Conservation (phyloP, 92 coral and sea anemone species). For the Meandrina meandrites region DNA sequence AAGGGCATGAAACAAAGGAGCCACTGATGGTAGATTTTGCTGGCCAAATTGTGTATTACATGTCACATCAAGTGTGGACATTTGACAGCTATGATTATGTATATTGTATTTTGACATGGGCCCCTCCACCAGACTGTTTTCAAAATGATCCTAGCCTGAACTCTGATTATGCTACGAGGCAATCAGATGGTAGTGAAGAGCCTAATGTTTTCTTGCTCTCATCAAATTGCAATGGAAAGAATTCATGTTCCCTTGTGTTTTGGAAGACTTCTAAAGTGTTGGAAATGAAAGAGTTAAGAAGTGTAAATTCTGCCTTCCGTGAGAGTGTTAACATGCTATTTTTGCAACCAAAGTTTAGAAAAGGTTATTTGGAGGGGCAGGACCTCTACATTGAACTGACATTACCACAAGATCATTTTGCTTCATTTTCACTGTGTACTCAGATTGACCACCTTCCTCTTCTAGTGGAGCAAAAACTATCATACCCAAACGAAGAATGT, state of each 20-base stretch:
- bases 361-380: not conserved
- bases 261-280: not conserved
- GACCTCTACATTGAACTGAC: constrained; percentile 15
- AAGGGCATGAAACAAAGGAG: not conserved
- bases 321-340: constrained; percentile 21
- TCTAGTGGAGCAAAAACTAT: constrained; percentile 3
- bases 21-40: not conserved
- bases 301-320: not conserved
- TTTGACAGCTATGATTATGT: not conserved
- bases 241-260: not conserved
- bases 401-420: not conserved
- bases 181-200: not conserved
- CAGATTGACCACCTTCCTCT: constrained; percentile 24
- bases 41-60: not conserved
- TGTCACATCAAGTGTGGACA: not conserved
- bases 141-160: not conserved
- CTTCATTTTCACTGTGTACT: not conserved
- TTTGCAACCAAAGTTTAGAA: constrained; percentile 28
- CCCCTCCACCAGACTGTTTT: no score
- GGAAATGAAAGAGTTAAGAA: not conserved
- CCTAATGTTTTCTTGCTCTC: constrained; percentile 5
- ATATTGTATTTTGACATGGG: not conserved
- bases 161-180: not conserved
- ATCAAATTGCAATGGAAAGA: not conserved
- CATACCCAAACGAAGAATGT: not conserved